phyloP scores from a whole-genome alignment of 2,113 vertebrate genomes.

The Pyrgilauda ruficollis region DNA sequence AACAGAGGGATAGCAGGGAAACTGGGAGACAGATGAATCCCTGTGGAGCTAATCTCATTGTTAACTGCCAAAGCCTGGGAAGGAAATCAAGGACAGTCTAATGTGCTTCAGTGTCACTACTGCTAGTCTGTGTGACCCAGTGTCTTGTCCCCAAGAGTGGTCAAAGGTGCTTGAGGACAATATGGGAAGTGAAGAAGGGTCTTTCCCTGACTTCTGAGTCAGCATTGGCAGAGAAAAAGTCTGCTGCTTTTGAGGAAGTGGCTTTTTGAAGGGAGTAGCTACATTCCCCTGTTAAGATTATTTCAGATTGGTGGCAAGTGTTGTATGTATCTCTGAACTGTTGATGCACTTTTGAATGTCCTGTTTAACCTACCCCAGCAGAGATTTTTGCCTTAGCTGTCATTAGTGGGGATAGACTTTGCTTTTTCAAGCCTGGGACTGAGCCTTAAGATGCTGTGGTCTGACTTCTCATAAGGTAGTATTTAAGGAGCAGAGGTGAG shows the following conservation, averaged over 20 bases:
- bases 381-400: background rate
- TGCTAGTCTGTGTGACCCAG: background rate
- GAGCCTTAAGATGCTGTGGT: background rate
- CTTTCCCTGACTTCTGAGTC: background rate
- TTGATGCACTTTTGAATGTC: background rate
- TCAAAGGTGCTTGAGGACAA: background rate
- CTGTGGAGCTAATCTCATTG: background rate
- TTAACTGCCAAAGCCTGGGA: background rate
- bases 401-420: background rate
- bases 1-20: background rate
- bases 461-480: background rate
- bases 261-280: background rate
- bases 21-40: background rate
- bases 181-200: background rate
- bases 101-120: background rate
- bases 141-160: background rate
- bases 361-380: background rate
- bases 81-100: background rate
- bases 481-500: background rate
- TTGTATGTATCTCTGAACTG: background rate
- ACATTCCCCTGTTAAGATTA: fast-evolving
- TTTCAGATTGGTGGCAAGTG: background rate
- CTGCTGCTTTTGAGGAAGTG: background rate
- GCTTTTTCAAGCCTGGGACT: background rate
- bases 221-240: background rate